Percentiles rank a stretch among this genome's conserved stretches.
Evolutionary conservation across 2,888 invertebrate species (phyloP).

Genomic region (Hyppa rectilinea): DNA sequence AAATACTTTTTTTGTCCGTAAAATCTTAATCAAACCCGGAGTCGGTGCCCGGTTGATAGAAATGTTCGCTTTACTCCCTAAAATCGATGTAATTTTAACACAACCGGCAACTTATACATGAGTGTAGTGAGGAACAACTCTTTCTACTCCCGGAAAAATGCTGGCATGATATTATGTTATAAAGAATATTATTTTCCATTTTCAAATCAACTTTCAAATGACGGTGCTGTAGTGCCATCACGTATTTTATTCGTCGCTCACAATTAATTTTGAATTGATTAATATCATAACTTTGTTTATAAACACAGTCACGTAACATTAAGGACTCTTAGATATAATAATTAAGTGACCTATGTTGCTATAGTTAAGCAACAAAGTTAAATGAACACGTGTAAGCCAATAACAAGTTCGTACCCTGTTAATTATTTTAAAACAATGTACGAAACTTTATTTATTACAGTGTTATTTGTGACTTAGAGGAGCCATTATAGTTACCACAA

Average conservation of each 20-base stretch:
- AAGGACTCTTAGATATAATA: neutral
- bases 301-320: constrained; percentile 26
- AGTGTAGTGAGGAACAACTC: neutral
- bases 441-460: constrained; percentile 7
- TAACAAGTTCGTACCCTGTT: neutral
- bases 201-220: constrained; percentile 6
- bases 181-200: neutral
- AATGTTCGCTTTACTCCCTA: neutral
- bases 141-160: neutral
- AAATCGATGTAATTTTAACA: neutral
- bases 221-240: neutral
- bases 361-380: constrained; percentile 26
- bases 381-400: constrained; percentile 18
- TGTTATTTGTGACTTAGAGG: neutral
- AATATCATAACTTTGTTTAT: constrained; percentile 20
- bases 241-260: neutral
- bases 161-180: neutral
- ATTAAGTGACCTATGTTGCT: neutral
- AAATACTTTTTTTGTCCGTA: neutral
- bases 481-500: neutral
- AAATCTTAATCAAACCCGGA: no score
- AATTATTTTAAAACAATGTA: constrained; percentile 2
- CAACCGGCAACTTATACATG: neutral
- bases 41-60: neutral
- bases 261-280: neutral